Conservation (phyloP, 2,888 invertebrate species). For the Pterostichus madidus region DNA sequence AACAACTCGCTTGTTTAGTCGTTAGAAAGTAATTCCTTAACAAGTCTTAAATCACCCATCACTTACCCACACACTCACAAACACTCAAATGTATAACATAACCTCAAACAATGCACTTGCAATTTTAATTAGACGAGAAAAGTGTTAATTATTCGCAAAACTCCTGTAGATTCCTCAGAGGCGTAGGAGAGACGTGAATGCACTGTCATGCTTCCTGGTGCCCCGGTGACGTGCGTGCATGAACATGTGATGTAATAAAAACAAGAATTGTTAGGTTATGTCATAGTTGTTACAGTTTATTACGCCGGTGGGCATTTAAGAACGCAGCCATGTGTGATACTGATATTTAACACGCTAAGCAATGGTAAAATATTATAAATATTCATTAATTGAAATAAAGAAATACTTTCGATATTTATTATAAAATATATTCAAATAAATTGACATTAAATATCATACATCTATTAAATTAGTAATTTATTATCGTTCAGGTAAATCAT, state of each 20-base stretch:
- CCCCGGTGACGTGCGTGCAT: neutral
- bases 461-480: too few relatives aligned
- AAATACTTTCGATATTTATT: too few relatives aligned
- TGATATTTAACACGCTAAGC: too few relatives aligned
- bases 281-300: neutral
- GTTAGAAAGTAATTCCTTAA: neutral
- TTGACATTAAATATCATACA: too few relatives aligned
- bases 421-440: too few relatives aligned
- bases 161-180: neutral
- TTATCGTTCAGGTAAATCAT: too few relatives aligned
- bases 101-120: constrained; percentile 16
- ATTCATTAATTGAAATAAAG: too few relatives aligned
- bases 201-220: neutral
- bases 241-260: neutral
- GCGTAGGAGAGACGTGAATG: neutral
- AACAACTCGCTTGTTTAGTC: neutral
- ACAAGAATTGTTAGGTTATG: neutral
- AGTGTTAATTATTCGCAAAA: constrained; percentile 8
- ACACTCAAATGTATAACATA: constrained; percentile 5
- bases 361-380: too few relatives aligned
- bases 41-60: neutral
- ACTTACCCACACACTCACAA: neutral
- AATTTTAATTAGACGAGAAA: constrained; percentile 10
- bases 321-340: neutral
- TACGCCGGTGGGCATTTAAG: neutral